Conservation (phyloP, 2,888 invertebrate genomes). For the Ichneumon xanthorius region DNA sequence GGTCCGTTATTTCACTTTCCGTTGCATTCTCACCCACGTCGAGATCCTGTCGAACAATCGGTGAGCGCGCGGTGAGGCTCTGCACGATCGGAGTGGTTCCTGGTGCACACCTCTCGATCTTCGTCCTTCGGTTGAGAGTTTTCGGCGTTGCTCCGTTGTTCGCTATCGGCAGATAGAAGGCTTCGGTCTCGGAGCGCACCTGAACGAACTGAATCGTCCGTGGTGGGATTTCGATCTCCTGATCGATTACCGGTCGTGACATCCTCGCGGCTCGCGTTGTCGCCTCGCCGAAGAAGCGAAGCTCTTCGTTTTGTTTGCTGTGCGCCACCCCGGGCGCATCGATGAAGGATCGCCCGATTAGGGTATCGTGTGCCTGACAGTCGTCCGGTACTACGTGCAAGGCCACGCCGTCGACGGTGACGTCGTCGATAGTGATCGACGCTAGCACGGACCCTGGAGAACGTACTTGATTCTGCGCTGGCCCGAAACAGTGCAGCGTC, state of each 20-base stretch:
- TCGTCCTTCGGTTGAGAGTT: not conserved
- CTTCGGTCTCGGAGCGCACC: not conserved
- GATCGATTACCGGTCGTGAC: not conserved
- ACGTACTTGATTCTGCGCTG: conserved; percentile 7
- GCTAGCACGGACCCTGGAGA: conserved; percentile 28
- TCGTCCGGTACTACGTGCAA: conserved; percentile 54
- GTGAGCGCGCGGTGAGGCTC: no score
- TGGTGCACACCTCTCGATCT: no score
- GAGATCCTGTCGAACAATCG: no score
- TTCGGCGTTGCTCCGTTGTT: not conserved
- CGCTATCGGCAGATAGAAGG: not conserved
- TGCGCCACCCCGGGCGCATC: conserved; percentile 33
- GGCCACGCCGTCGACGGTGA: conserved; percentile 9
- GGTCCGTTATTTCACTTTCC: no score
- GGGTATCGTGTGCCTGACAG: conserved; percentile 33
- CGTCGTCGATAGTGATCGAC: conserved; percentile 39
- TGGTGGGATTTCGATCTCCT: conserved; percentile 6
- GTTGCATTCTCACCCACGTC: no score
- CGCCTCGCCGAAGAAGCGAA: not conserved
- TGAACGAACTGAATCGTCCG: conserved; percentile 16
- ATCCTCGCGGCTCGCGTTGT: not conserved
- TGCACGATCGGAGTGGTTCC: no score
- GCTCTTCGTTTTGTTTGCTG: conserved; percentile 5
- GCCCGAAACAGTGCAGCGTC: conserved; percentile 31
- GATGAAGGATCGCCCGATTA: conserved; percentile 47